Percentiles rank a stretch among this genome's conserved stretches.
Conservation (phyloP, 2,888 invertebrate genomes). For the Zhuqinia jingwanae region DNA sequence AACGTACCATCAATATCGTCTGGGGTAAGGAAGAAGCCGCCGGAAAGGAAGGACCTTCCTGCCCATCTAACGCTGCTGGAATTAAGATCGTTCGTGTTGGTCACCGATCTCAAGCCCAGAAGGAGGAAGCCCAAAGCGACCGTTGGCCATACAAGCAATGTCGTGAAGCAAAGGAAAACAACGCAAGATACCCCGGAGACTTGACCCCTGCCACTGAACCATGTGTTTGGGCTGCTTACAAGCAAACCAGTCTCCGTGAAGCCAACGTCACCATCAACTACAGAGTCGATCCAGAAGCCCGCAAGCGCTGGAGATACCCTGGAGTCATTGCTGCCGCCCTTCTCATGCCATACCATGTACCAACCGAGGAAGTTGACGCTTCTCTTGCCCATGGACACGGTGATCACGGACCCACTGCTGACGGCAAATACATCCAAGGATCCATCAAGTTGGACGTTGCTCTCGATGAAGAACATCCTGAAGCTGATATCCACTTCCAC, state of each 20-base stretch:
- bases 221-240: conserved; percentile 77
- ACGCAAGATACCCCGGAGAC: conserved; percentile 74
- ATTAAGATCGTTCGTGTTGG: conserved; percentile 77
- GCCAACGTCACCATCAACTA: conserved; percentile 79
- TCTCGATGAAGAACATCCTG: conserved; percentile 74
- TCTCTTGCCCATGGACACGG: conserved; percentile 66
- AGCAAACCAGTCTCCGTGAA: conserved; percentile 78
- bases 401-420: conserved; percentile 73
- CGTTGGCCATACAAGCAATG: conserved; percentile 78
- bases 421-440: conserved; percentile 74
- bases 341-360: conserved; percentile 78
- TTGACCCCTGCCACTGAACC: conserved; percentile 76
- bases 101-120: conserved; percentile 76
- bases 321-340: conserved; percentile 76
- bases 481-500: conserved; percentile 78
- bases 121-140: conserved; percentile 73
- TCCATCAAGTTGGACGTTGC: conserved; percentile 74
- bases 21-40: conserved; percentile 74
- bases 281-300: conserved; percentile 78
- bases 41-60: conserved; percentile 71
- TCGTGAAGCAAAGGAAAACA: conserved; percentile 69
- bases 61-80: conserved; percentile 75
- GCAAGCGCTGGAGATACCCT: conserved; percentile 78
- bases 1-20: conserved; percentile 76
- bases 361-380: conserved; percentile 73